Base-by-base conservation (phyloP, 1,140 invertebrate species). In the Drosophila pruinosa region DNA sequence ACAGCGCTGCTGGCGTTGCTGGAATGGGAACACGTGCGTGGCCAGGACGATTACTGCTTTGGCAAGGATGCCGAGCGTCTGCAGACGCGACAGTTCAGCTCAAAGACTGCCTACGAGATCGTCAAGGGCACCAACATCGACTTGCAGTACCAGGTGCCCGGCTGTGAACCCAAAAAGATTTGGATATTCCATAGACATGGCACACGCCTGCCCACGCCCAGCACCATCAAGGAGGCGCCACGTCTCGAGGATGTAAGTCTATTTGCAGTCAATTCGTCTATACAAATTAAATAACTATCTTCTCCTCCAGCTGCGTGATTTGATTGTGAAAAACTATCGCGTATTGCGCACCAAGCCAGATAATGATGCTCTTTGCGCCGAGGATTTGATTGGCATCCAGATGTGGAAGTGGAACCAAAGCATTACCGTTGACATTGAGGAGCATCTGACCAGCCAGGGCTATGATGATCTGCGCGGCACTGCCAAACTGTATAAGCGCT, bases 161-260 rank as follows among this genome's bases (percentile, higher is more conserved):
- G 93, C 93, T 95, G 95, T 79, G 90, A 92, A 72, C 92, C 94
- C 2, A 89, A 92, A 4, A 94, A 94, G 50, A 93, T 95, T 47
- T 95, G 94, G 94, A 91, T 94, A 53, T 85, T 94, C 41, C 92
- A 92, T 58, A 92, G 94, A 4, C 94, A 95, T 78, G 95, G 94
- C n/a, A 93, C 94, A 0, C 89, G 94, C 63, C 92, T 93, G 63
- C 94, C 94, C 1, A 92, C 93, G 36, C 88, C 88, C 0, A 82
- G 90, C 7, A 92, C 92, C 59, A 93, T 95, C 10, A 63, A 91
- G 2, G 91, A 91, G 17, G 91, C 95, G 8, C 85, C 92, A 14
- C 90, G 92, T 19, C 83, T 95, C 4, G 89, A 80, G 2, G 91
- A 93, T 59, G 90, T 94, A 47, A 43, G 68, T 38, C 0, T 3